Evolutionary conservation across 2,797 vertebrate species (phyloP).

Genomic region (Heliangelus exortis): DNA sequence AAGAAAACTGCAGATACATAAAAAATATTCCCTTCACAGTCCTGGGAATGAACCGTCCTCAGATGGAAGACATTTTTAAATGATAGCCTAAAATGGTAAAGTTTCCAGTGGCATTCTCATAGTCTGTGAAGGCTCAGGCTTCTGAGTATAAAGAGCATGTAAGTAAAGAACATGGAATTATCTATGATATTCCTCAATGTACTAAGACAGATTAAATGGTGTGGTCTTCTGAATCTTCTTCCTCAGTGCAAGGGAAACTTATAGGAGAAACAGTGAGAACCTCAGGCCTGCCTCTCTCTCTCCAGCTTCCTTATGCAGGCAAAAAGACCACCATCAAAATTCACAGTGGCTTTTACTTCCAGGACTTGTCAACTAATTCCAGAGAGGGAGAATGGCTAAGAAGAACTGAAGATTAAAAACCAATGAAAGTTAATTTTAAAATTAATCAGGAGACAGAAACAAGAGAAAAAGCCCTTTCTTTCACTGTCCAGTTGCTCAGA

Average conservation of each 20-base stretch:
- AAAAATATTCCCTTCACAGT: conserved; percentile 5
- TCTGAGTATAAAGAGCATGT: background rate
- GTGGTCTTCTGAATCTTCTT: background rate
- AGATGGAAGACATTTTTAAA: background rate
- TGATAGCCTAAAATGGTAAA: background rate
- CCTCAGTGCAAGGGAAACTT: background rate
- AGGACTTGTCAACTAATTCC: background rate
- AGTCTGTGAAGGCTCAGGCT: conserved; percentile 1
- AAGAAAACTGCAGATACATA: background rate
- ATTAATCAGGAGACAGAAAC: background rate
- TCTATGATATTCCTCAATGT: background rate
- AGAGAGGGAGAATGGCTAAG: background rate
- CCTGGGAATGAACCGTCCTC: background rate
- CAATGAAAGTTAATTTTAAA: background rate
- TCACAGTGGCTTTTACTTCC: background rate
- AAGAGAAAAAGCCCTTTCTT: background rate
- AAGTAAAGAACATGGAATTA: background rate
- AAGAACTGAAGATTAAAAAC: background rate
- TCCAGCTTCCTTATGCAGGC: background rate
- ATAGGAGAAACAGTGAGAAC: background rate
- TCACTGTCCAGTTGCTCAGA: background rate
- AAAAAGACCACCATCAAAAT: background rate
- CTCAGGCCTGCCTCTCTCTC: background rate
- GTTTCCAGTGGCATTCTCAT: background rate
- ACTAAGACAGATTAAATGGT: background rate